These are phyloP conservation scores for Gila orcuttii DNA, from an alignment of 2,113 vertebrate genomes.

Conservation along the genomic window DNA sequence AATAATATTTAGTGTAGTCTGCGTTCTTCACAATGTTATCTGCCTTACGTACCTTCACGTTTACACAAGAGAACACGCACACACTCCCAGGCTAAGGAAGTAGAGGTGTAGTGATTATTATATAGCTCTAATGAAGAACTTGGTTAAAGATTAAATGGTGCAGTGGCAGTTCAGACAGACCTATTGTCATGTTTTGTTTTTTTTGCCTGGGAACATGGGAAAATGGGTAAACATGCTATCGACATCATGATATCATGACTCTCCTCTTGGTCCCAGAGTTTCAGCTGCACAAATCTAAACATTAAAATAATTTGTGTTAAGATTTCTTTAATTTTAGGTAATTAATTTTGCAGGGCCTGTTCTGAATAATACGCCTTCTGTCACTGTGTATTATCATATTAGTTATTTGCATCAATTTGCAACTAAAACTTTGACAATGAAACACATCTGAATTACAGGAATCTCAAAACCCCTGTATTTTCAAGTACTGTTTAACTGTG, in stretches of 20 bases:
- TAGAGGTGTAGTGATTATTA: slow-evolving; percentile 62
- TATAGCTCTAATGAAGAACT: slow-evolving; percentile 65
- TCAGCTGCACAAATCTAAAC: background rate
- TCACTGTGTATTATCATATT: background rate
- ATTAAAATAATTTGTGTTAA: background rate
- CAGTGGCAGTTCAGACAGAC: slow-evolving; percentile 29
- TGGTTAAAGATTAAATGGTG: slow-evolving; percentile 75
- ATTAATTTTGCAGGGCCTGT: background rate
- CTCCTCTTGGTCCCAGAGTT: background rate
- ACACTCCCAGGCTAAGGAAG: slow-evolving; percentile 54
- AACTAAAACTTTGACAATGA: background rate
- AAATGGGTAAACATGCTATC: background rate
- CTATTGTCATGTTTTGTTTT: slow-evolving; percentile 10
- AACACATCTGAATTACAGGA: slow-evolving; percentile 12
- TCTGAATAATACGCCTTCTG: background rate
- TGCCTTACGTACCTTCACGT: slow-evolving; percentile 42
- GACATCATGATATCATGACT: background rate
- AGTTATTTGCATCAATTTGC: background rate
- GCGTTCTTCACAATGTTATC: slow-evolving; percentile 42
- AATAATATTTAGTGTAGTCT: slow-evolving; percentile 20
- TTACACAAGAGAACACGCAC: slow-evolving; percentile 40
- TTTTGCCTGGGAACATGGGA: slow-evolving; percentile 12
- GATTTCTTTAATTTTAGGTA: too few relatives aligned
- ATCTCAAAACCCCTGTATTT: background rate
- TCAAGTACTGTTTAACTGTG: slow-evolving; percentile 33